Conservation (phyloP, 2,113 vertebrate species). For the Podocnemis expansa region DNA sequence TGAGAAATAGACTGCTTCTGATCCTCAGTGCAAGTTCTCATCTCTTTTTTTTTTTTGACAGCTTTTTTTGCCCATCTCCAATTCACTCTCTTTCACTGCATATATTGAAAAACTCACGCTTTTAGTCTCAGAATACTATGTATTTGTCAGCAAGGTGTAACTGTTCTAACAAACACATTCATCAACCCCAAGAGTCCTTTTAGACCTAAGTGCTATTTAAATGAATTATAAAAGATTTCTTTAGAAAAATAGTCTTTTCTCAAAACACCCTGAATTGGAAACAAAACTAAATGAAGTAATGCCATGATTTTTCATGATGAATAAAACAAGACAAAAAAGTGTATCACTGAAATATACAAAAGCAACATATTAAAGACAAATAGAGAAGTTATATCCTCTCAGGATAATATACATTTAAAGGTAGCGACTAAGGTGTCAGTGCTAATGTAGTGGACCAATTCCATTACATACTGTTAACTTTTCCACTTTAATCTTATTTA, state of each 20-base stretch:
- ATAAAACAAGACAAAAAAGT: constrained; percentile 47
- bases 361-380: constrained; percentile 36
- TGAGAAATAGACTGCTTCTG: not conserved
- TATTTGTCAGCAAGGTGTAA: constrained; percentile 38
- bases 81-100: not conserved
- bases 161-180: constrained; percentile 24
- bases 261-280: constrained; percentile 45
- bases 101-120: constrained; percentile 13
- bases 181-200: constrained; percentile 15
- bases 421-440: constrained; percentile 71
- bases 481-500: constrained; percentile 69
- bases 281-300: constrained; percentile 34
- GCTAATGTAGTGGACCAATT: constrained; percentile 73
- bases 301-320: constrained; percentile 31
- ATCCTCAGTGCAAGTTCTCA: not conserved
- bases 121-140: constrained; percentile 10
- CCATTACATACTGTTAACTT: constrained; percentile 73
- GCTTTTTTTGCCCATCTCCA: not conserved
- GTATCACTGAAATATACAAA: constrained; percentile 57
- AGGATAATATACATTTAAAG: constrained; percentile 73
- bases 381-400: constrained; percentile 63
- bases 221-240: not conserved
- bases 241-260: not conserved
- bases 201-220: not conserved
- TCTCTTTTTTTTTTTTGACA: not conserved